Percentiles rank a stretch among this genome's conserved stretches.
These are phyloP conservation scores for Meteorus colon DNA, from an alignment of 2,888 invertebrate species.

Conservation along the genomic window DNA sequence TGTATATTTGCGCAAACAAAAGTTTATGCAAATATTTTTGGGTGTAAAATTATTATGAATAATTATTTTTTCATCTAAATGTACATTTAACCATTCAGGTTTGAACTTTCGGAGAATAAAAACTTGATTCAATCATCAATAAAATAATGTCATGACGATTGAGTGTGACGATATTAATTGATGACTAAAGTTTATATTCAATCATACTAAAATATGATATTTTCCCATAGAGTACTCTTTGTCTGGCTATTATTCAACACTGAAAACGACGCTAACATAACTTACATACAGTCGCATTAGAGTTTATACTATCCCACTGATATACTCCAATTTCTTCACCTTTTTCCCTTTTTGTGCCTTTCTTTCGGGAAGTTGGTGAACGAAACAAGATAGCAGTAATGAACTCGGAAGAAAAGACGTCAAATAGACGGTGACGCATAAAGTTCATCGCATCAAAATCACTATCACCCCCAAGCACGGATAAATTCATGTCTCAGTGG, in stretches of 20 bases:
- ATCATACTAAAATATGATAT: slow-evolving; percentile 10
- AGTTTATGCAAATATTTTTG: not conserved
- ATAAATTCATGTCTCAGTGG: slow-evolving; percentile 58
- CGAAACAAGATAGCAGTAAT: not conserved
- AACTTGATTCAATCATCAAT: slow-evolving; percentile 19
- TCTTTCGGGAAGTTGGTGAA: not conserved
- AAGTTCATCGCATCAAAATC: slow-evolving; percentile 29
- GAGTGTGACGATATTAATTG: not conserved
- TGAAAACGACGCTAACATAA: slow-evolving; percentile 2
- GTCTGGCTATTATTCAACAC: not conserved
- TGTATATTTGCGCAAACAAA: not conserved
- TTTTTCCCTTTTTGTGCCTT: not conserved
- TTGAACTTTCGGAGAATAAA: slow-evolving; percentile 9
- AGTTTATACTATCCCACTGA: slow-evolving; percentile 10
- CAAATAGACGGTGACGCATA: slow-evolving; percentile 29
- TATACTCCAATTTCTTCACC: not conserved
- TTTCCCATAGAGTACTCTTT: slow-evolving; percentile 3
- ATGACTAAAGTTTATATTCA: not conserved
- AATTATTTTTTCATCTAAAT: not conserved
- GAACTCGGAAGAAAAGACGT: slow-evolving; percentile 8
- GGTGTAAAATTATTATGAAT: not conserved
- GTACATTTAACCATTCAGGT: not conserved
- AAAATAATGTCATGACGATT: slow-evolving; percentile 3
- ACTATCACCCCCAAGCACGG: slow-evolving; percentile 50
- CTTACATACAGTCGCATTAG: not conserved